Evolutionary conservation across 2,797 vertebrate genomes (phyloP).

Genomic region (Poecilia velifera): DNA sequence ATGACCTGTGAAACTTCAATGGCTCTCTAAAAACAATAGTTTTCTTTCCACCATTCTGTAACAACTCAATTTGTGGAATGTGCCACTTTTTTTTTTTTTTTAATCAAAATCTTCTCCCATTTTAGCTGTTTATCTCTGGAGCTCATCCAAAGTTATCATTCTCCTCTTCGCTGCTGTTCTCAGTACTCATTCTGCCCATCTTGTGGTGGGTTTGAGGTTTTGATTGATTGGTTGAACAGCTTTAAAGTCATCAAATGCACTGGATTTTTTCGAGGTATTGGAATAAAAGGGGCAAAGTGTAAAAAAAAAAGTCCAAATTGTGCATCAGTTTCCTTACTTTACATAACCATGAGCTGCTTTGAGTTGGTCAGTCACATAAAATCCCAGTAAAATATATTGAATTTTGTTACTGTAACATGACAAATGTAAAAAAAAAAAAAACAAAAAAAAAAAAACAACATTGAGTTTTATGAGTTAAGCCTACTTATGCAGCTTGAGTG

Average conservation of each 20-base stretch:
- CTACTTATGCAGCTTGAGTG: conserved; percentile 17
- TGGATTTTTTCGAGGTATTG: neutral
- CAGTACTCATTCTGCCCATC: neutral
- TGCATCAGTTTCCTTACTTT: neutral
- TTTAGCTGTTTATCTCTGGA: neutral
- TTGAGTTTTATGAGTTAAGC: neutral
- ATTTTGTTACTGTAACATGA: neutral
- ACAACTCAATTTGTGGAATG: neutral
- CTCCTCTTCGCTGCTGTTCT: neutral
- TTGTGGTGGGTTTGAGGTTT: neutral
- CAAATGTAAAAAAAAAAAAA: neutral
- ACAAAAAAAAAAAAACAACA: neutral
- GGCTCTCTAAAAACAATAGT: neutral
- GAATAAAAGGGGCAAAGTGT: neutral
- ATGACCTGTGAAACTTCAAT: neutral
- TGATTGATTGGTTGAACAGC: neutral
- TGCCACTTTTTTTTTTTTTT: neutral
- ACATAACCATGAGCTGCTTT: neutral
- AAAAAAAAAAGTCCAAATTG: neutral
- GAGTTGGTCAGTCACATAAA: neutral
- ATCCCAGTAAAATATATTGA: neutral
- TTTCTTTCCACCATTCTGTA: neutral
- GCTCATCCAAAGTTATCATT: neutral
- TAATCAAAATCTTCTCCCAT: neutral
- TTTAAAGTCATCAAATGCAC: neutral